A percentile compares a stretch with the other conserved stretches of the same genome.
Evolutionary conservation across 2,113 vertebrate species (phyloP).

Genomic region (Trematomus loennbergii): DNA sequence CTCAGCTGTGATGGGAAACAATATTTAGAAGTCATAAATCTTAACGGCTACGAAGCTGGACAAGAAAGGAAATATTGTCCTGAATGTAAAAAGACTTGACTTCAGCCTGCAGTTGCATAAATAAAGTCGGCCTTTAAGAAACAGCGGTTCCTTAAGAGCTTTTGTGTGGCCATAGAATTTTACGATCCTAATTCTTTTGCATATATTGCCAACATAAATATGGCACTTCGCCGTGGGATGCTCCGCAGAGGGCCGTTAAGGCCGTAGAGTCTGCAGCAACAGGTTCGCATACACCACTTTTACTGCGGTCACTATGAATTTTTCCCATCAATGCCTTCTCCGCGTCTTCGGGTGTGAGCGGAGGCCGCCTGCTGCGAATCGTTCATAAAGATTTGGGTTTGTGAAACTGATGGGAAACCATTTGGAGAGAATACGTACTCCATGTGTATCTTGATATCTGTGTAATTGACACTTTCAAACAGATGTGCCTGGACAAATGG

Average conservation of each 20-base stretch:
- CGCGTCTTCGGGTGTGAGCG: slow-evolving; percentile 63
- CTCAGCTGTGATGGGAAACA: slow-evolving; percentile 51
- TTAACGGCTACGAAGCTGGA: slow-evolving; percentile 46
- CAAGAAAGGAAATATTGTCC: slow-evolving; percentile 84
- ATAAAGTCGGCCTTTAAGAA: slow-evolving; percentile 86
- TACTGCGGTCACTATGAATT: slow-evolving; percentile 92
- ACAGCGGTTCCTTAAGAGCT: slow-evolving; percentile 88
- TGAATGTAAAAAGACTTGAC: slow-evolving; percentile 84
- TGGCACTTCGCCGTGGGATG: slow-evolving; percentile 88
- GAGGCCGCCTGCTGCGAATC: slow-evolving; percentile 36
- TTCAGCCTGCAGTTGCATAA: slow-evolving; percentile 83
- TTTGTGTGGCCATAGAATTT: slow-evolving; percentile 96
- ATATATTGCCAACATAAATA: slow-evolving; percentile 99
- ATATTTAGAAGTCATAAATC: slow-evolving; percentile 70
- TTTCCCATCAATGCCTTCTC: slow-evolving; percentile 89
- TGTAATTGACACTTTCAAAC: slow-evolving; percentile 49
- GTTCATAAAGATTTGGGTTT: slow-evolving; percentile 36
- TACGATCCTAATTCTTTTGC: slow-evolving; percentile 97
- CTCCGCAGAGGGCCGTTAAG: slow-evolving; percentile 92
- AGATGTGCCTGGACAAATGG: too few relatives aligned
- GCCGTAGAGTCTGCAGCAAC: slow-evolving; percentile 86
- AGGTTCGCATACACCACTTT: slow-evolving; percentile 95
- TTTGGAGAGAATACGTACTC: slow-evolving; percentile 26
- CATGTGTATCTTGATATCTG: slow-evolving; percentile 20
- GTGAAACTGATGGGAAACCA: slow-evolving; percentile 35